Evolutionary conservation across 2,888 invertebrate genomes (phyloP).

Genomic region (Pilophorus perplexus): DNA sequence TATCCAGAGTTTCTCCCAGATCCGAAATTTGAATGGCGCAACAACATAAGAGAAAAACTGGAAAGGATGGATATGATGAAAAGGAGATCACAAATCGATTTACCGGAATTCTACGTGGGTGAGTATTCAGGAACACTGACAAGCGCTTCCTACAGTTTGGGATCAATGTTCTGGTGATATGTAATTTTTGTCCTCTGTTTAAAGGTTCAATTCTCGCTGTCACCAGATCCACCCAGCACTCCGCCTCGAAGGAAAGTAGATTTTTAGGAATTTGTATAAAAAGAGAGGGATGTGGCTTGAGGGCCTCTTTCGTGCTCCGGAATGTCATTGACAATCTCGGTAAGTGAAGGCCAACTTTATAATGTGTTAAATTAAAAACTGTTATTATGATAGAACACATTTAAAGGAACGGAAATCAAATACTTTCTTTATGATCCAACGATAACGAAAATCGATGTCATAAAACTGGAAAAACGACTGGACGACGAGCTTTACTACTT

Average conservation of each 20-base stretch:
- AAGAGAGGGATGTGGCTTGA: constrained; percentile 75
- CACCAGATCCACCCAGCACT: constrained; percentile 79
- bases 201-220: constrained; percentile 84
- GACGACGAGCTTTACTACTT: constrained; percentile 87
- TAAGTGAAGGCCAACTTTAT: no score
- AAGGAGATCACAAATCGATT: constrained; percentile 73
- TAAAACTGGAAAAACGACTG: constrained; percentile 86
- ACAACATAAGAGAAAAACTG: constrained; percentile 77
- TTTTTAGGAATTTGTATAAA: constrained; percentile 95
- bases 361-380: no score
- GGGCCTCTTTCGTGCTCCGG: constrained; percentile 80
- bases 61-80: constrained; percentile 91
- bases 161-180: neutral
- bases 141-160: no score
- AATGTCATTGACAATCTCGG: constrained; percentile 85
- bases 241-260: constrained; percentile 76
- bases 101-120: constrained; percentile 99
- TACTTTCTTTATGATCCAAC: constrained; percentile 94
- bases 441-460: constrained; percentile 82
- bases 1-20: constrained; percentile 94
- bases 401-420: constrained; percentile 63
- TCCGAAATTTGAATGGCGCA: constrained; percentile 73
- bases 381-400: neutral
- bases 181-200: constrained; percentile 48
- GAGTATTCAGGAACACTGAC: no score